Evolutionary conservation across 2,888 invertebrate species (phyloP), one percentile per base, ranked within the genome.

Genomic region (Synanthedon vespiformis): DNA sequence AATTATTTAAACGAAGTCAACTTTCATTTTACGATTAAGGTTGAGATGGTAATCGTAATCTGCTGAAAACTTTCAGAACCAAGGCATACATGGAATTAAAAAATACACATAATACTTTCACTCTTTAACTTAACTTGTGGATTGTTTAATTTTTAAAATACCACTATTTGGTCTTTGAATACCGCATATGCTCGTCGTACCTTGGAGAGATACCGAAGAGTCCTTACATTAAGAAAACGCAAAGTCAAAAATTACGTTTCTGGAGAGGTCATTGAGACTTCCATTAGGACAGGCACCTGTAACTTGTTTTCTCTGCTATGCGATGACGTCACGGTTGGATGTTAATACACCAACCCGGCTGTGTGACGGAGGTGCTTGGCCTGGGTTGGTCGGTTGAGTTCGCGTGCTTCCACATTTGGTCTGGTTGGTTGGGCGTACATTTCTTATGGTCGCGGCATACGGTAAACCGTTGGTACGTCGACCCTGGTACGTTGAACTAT

Each of bases 401-500:
- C 61, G 65, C 63, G 61, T 58, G 59, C 68, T 64, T 68, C 70
- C 64, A 65, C 65, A 64, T 76, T 79, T 72, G 78, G 80, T 68
- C 69, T 70, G 71, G 70, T 77, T 73, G 70, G 61, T 68, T 65
- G 70, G 65, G 69, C 76, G 73, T 75, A 71, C 68, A 71, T 79
- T 80, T 84, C 83, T 82, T 83, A 82, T 81, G 80, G 77, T 67
- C 64, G 61, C 65, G 58, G 59, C 70, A 76, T 84, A 86, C 85
- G 85, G 86, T 85, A 86, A 66, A 74, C 62, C 67, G 63, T 74
- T 14, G 74, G 85, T 68, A 72, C 84, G 82, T 61, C 84, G 84
- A 85, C 84, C 52, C 84, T 71, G 74, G 80, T 74, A 64, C 83
- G 75, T 78, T 84, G 84, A 84, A 85, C 84, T 68, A 74, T 73